Evolutionary conservation across 2,113 vertebrate genomes (phyloP).

Genomic region (Silurus asotus): DNA sequence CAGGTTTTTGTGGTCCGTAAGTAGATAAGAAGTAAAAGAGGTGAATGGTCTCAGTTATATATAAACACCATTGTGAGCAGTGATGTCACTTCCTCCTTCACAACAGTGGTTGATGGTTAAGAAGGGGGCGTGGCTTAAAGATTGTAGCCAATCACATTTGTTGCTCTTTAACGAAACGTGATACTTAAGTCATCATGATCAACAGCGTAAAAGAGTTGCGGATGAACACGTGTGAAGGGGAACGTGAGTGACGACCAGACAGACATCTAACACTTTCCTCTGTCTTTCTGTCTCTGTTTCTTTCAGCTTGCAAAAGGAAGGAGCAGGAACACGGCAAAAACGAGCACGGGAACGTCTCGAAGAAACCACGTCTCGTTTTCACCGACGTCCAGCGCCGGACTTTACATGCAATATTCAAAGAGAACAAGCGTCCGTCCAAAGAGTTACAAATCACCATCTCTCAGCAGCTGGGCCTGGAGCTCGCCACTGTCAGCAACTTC

Average conservation of each 20-base stretch:
- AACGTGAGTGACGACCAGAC: background rate
- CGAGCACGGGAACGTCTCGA: conserved; percentile 86
- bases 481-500: conserved; percentile 99
- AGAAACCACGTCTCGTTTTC: conserved; percentile 97
- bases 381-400: conserved; percentile 98
- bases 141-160: background rate
- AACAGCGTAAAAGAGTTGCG: too few relatives aligned
- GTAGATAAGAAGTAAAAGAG: too few relatives aligned
- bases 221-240: background rate
- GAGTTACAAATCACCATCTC: conserved; percentile 98
- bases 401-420: conserved; percentile 99
- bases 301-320: conserved; percentile 95
- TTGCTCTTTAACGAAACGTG: too few relatives aligned
- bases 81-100: background rate
- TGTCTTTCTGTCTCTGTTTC: conserved; percentile 33
- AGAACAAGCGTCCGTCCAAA: conserved; percentile 99
- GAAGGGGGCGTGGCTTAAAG: background rate
- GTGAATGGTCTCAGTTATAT: background rate
- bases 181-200: too few relatives aligned
- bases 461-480: conserved; percentile 97
- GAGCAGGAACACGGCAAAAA: conserved; percentile 91
- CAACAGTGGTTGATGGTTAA: background rate
- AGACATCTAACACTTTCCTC: conserved; percentile 3
- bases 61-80: background rate
- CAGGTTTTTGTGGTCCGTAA: too few relatives aligned